phyloP scores from a whole-genome alignment of 1,140 invertebrate species.

The Pseudomyrmex gracilis region DNA sequence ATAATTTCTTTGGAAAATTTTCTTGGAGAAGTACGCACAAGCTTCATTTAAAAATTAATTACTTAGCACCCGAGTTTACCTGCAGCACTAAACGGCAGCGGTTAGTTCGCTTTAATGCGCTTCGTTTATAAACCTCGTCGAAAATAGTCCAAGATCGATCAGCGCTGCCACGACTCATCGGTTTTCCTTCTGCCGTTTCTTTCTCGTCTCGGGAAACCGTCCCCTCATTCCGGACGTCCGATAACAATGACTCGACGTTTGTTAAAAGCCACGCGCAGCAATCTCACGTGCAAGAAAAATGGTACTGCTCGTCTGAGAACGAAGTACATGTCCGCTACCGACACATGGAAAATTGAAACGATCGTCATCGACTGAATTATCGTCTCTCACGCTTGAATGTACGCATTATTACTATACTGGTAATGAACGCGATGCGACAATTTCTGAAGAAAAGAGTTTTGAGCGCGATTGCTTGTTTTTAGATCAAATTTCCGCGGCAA shows the following conservation, averaged over 20 bases:
- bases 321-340: constrained; percentile 39
- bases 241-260: constrained; percentile 76
- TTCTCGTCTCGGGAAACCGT: constrained; percentile 34
- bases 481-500: constrained; percentile 43
- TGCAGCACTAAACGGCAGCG: constrained; percentile 35
- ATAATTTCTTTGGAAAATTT: constrained; percentile 1
- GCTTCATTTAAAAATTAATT: constrained; percentile 48
- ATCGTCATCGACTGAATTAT: constrained; percentile 55
- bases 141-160: constrained; percentile 49
- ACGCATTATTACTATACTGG: background rate
- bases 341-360: constrained; percentile 70
- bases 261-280: constrained; percentile 67
- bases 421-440: constrained; percentile 60
- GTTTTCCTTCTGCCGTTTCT: constrained; percentile 45
- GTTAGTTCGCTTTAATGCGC: constrained; percentile 50
- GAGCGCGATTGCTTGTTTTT: too few relatives aligned
- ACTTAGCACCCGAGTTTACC: constrained; percentile 40
- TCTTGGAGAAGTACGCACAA: background rate
- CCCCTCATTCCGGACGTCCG: constrained; percentile 49
- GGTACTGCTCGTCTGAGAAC: constrained; percentile 31
- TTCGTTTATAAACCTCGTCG: constrained; percentile 56
- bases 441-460: constrained; percentile 36
- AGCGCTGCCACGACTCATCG: constrained; percentile 16
- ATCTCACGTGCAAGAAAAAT: constrained; percentile 73
- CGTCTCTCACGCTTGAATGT: constrained; percentile 41